Evolutionary conservation across 1,140 invertebrate genomes (phyloP).

Genomic region (Oscheius sp.): DNA sequence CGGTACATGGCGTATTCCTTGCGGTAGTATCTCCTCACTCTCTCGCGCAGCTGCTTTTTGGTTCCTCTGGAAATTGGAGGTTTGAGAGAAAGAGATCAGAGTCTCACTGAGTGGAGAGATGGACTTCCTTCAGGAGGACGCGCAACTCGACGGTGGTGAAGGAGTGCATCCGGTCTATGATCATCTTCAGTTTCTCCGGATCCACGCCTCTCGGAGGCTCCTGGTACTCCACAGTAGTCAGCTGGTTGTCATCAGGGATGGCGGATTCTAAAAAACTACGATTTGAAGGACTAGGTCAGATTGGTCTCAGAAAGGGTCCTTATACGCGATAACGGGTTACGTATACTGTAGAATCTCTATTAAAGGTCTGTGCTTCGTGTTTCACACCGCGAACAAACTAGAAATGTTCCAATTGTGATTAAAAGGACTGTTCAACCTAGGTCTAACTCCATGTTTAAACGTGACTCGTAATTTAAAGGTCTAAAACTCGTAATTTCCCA

Average conservation of each 20-base stretch:
- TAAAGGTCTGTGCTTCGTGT: too few species aligned
- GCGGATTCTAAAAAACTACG: too few species aligned
- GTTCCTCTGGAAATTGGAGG: not conserved
- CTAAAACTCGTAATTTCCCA: too few species aligned
- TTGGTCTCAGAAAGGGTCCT: too few species aligned
- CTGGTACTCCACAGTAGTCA: not conserved
- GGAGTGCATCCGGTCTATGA: not conserved
- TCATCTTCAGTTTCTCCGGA: not conserved
- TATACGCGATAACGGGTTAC: too few species aligned
- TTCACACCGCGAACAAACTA: too few species aligned
- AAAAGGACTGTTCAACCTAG: too few species aligned
- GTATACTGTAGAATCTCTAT: too few species aligned
- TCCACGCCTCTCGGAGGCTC: slow-evolving; percentile 1
- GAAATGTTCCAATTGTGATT: too few species aligned
- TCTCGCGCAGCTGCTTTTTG: slow-evolving; percentile 15
- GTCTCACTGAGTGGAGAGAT: not conserved
- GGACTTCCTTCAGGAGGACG: not conserved
- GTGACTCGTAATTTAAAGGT: too few species aligned
- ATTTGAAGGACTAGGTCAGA: too few species aligned
- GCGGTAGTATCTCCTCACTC: slow-evolving; percentile 10
- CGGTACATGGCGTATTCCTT: slow-evolving; percentile 14
- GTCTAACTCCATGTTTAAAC: too few species aligned
- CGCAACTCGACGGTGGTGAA: not conserved
- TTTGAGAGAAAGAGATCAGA: not conserved
- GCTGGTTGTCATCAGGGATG: not conserved